Conservation (phyloP, 1,140 invertebrate species). For the Cryptotermes secundus region DNA sequence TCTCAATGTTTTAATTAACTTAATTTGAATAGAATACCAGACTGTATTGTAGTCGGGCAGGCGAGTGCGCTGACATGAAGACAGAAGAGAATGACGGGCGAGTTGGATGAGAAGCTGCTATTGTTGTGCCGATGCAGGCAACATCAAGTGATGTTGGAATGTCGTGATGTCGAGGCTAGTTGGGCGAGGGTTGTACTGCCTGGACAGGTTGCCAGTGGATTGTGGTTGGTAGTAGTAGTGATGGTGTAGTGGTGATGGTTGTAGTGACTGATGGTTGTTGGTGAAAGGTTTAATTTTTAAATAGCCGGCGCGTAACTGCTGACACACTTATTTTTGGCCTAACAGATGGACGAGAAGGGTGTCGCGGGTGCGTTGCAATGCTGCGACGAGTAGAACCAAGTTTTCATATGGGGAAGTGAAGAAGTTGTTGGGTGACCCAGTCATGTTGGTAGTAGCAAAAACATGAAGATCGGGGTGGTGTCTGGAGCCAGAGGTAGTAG, state of each 20-base stretch:
- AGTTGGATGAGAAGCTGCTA: slow-evolving; percentile 34
- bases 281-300: slow-evolving; percentile 34
- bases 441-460: slow-evolving; percentile 36
- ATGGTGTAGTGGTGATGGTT: slow-evolving; percentile 32
- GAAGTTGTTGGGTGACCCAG: slow-evolving; percentile 27
- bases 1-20: slow-evolving; percentile 27
- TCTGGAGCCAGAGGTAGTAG: slow-evolving; percentile 36
- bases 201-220: slow-evolving; percentile 21
- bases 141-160: slow-evolving; percentile 34
- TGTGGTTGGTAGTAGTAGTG: slow-evolving; percentile 22
- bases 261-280: slow-evolving; percentile 33
- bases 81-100: slow-evolving; percentile 35
- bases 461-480: slow-evolving; percentile 32
- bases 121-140: slow-evolving; percentile 28
- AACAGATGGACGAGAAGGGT: slow-evolving; percentile 31
- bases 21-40: slow-evolving; percentile 37
- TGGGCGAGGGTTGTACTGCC: slow-evolving; percentile 29
- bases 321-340: slow-evolving; percentile 33
- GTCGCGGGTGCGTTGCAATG: slow-evolving; percentile 20
- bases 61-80: slow-evolving; percentile 35
- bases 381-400: slow-evolving; percentile 34
- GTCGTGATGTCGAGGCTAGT: slow-evolving; percentile 25
- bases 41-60: slow-evolving; percentile 33
- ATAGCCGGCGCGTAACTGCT: slow-evolving; percentile 20
- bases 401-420: slow-evolving; percentile 35